Base-by-base conservation (phyloP, 2,113 vertebrate species). In the Atrichornis clamosus region DNA sequence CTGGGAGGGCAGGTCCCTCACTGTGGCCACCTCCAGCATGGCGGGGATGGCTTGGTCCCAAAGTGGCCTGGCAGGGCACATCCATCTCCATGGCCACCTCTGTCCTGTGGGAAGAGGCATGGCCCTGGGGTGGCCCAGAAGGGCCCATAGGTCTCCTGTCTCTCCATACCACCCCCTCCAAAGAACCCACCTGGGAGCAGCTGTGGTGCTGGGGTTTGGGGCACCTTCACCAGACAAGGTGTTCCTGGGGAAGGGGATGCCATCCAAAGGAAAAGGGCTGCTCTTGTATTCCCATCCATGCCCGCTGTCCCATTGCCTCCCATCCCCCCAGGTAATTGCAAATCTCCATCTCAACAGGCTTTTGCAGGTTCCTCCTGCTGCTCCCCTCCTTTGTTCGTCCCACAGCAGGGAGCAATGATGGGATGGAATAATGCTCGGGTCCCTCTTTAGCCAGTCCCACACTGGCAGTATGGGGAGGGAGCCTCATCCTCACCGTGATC, bases 321-420 rank as follows among this genome's bases (percentile, higher is more conserved):
- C 50, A 35, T 63, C 39, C 39, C 26, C 52, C 12, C 24, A 67
- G 42, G 39, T 49, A 80, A 77, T 7, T 56, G 39, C 72, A 86
- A 80, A 89, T 69, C 88, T 59, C 55, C 63, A 41, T 72, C 53
- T 72, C 46, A 53, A 67, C 33, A n/a, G 41, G 82, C 22, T 28
- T 64, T 70, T 60, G 62, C 72, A 84, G 58, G 79, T 83, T 92
- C 55, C 56, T 88, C 64, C 59, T 46, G 75, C 92, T 77, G 59
- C 52, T 95, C 68, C 91, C 21, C 27, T 86, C 56, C 79, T 90
- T 94, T 79, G 50, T 95, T 84, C 53, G 11, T 89, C 87, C 64
- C 58, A 62, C 88, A 62, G 65, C 50, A 30, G 42, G 75, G 28
- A 84, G 55, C 17, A 35, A 37, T 10, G 33, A 22, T 6, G 13